Evolutionary conservation across 2,888 invertebrate species (phyloP).

Genomic region (Rhagonycha fulva): DNA sequence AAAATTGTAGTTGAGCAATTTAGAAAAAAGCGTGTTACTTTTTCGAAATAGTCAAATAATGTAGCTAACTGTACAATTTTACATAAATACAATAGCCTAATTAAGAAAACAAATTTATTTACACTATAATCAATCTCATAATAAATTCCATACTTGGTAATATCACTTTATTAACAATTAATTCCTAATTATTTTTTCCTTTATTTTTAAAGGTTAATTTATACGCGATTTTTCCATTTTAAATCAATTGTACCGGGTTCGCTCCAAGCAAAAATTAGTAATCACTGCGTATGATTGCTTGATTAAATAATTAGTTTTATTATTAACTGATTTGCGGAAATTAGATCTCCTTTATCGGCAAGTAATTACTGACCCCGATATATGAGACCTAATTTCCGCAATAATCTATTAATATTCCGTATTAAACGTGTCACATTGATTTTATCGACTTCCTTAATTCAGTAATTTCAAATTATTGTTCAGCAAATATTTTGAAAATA

Average conservation of each 20-base stretch:
- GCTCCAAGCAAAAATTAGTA: too few species aligned
- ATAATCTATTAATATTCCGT: too few species aligned
- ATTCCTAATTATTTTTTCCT: neutral
- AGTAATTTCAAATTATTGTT: too few species aligned
- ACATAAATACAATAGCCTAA: neutral
- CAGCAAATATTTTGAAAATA: too few species aligned
- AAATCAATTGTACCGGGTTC: neutral
- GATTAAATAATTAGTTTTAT: neutral
- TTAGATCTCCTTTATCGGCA: too few species aligned
- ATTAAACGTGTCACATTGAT: too few species aligned
- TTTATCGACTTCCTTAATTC: too few species aligned
- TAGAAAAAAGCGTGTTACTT: neutral
- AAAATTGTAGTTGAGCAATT: conserved; percentile 2
- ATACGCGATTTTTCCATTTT: neutral
- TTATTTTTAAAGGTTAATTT: neutral
- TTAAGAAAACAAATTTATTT: neutral
- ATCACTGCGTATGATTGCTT: neutral
- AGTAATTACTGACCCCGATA: too few species aligned
- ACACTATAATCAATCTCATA: neutral
- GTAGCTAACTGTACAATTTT: neutral
- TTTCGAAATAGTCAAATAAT: neutral
- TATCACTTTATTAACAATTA: neutral
- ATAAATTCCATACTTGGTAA: neutral
- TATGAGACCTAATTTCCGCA: too few species aligned
- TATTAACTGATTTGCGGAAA: too few species aligned